Evolutionary conservation across 1,140 invertebrate genomes (phyloP).

Genomic region (Tetragnatha versicolor): DNA sequence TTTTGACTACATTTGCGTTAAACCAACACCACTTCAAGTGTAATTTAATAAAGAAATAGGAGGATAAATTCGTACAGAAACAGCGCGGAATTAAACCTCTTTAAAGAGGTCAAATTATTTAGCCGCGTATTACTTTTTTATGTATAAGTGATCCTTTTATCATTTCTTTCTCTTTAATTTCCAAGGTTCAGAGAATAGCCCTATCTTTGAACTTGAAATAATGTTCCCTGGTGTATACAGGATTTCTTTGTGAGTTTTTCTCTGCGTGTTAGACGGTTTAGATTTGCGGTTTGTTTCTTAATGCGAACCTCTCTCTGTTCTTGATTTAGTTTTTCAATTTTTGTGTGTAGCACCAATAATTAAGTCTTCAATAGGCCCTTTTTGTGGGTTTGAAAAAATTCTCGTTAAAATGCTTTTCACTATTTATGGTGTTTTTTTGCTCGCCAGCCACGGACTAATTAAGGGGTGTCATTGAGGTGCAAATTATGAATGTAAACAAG

Average conservation of each 20-base stretch:
- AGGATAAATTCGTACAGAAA: too few species aligned
- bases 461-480: slow-evolving; percentile 33
- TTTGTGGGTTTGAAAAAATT: not conserved
- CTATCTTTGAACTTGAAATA: too few species aligned
- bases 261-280: not conserved
- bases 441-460: slow-evolving; percentile 43
- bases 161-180: too few species aligned
- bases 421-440: not conserved
- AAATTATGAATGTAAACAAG: slow-evolving; percentile 54
- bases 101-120: too few species aligned
- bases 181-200: too few species aligned
- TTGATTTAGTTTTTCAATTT: slow-evolving; percentile 31
- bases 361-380: slow-evolving; percentile 25
- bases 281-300: too few species aligned
- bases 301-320: not conserved
- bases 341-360: slow-evolving; percentile 25
- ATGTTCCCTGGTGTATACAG: not conserved
- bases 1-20: too few species aligned
- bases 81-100: too few species aligned
- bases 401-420: slow-evolving; percentile 44
- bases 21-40: too few species aligned
- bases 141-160: too few species aligned
- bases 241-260: not conserved
- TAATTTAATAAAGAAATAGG: too few species aligned
- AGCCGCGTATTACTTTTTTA: too few species aligned